These are phyloP conservation scores for Stigmatopora argus DNA, from an alignment of 2,113 vertebrate genomes.

Conservation along the genomic window DNA sequence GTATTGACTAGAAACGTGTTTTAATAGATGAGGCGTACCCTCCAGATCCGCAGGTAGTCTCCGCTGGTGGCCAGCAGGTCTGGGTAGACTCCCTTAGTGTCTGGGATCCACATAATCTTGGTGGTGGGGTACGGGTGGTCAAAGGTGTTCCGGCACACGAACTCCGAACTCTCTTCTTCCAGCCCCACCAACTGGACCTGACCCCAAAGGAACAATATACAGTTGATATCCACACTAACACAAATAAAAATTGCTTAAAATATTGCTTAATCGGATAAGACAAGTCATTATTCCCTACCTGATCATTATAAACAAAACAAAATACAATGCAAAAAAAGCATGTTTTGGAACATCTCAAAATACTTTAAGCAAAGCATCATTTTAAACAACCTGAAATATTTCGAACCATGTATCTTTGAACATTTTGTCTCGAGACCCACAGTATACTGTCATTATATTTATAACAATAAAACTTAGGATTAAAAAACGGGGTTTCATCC, in stretches of 20 bases:
- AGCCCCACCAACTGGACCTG: conserved; percentile 96
- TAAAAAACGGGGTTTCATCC: too few species aligned
- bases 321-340: too few species aligned
- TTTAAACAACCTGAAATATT: too few species aligned
- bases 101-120: conserved; percentile 99
- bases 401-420: too few species aligned
- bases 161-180: conserved; percentile 96
- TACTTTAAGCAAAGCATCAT: too few species aligned
- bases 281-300: not conserved
- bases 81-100: conserved; percentile 96
- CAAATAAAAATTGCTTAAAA: not conserved
- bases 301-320: not conserved
- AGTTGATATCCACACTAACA: not conserved
- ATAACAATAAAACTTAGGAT: too few species aligned
- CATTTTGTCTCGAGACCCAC: too few species aligned
- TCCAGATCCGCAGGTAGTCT: conserved; percentile 96
- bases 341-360: too few species aligned
- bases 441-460: too few species aligned
- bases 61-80: conserved; percentile 95
- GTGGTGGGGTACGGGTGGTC: conserved; percentile 97
- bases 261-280: not conserved
- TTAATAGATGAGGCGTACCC: conserved; percentile 61
- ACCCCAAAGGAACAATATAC: not conserved
- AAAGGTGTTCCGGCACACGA: conserved; percentile 95
- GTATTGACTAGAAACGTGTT: too few species aligned